These are phyloP conservation scores for Grus americana DNA, from an alignment of 2,113 vertebrate genomes.

Conservation along the genomic window DNA sequence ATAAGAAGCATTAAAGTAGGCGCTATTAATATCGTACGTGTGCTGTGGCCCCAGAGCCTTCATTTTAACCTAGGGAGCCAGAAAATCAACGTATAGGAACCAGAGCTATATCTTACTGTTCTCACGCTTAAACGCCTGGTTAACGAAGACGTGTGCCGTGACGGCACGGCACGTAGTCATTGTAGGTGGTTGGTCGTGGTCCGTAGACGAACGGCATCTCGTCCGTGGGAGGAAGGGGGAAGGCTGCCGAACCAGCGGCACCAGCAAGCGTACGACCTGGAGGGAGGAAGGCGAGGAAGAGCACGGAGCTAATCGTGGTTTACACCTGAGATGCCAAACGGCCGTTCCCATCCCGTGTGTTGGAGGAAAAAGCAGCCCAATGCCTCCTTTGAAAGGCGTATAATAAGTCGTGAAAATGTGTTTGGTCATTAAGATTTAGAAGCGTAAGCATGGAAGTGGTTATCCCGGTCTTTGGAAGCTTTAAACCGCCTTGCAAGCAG, in stretches of 20 bases:
- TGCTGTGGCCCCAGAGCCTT: background rate
- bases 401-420: background rate
- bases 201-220: background rate
- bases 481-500: background rate
- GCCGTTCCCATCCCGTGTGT: fast-evolving
- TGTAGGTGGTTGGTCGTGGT: background rate
- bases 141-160: background rate
- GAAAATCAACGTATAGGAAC: background rate
- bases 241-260: background rate
- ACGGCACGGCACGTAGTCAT: fast-evolving
- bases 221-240: too few relatives aligned
- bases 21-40: background rate
- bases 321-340: too few relatives aligned
- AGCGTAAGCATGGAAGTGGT: background rate
- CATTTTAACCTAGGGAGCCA: background rate
- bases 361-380: background rate
- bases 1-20: background rate
- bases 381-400: background rate
- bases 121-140: background rate
- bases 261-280: too few relatives aligned
- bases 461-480: background rate
- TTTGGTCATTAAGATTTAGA: background rate
- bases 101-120: background rate
- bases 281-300: too few relatives aligned
- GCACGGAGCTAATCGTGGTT: fast-evolving